Conservation (phyloP, 2,113 vertebrate species). For the Accipiter virgatus region DNA sequence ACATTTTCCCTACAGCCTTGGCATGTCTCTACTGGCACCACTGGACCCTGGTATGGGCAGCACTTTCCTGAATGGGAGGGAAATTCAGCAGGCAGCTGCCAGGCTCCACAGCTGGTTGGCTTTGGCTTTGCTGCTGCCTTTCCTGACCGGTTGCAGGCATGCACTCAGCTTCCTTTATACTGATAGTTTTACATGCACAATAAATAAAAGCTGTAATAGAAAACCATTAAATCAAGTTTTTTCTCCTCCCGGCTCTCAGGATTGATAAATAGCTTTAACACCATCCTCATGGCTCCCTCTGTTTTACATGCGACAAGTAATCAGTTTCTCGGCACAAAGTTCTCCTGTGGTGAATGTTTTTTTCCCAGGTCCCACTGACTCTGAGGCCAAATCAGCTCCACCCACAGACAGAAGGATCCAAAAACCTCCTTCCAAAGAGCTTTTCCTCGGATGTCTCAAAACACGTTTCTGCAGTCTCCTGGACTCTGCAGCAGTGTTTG, state of each 20-base stretch:
- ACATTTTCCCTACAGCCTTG: not conserved
- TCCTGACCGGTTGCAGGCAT: not conserved
- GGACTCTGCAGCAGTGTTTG: not conserved
- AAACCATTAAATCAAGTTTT: not conserved
- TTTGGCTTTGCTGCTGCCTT: not conserved
- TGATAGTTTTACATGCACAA: not conserved
- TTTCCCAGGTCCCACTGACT: not conserved
- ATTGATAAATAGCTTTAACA: constrained; percentile 17
- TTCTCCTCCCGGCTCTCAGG: not conserved
- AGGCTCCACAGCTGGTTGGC: not conserved
- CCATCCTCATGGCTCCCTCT: not conserved
- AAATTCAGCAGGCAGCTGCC: not conserved
- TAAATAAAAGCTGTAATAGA: not conserved
- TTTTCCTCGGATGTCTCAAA: not conserved
- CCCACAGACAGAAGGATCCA: not conserved
- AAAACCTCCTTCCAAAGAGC: not conserved
- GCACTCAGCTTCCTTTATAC: not conserved
- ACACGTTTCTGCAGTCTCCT: not conserved
- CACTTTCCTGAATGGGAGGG: not conserved
- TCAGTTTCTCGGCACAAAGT: not conserved
- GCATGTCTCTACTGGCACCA: not conserved
- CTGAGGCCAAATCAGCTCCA: not conserved
- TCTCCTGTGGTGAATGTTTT: not conserved
- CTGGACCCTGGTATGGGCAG: not conserved
- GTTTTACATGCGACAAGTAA: not conserved